These are phyloP conservation scores for Hermaeophaga mercurialis DNA, from an alignment of 2,888 invertebrate genomes.

Conservation along the genomic window DNA sequence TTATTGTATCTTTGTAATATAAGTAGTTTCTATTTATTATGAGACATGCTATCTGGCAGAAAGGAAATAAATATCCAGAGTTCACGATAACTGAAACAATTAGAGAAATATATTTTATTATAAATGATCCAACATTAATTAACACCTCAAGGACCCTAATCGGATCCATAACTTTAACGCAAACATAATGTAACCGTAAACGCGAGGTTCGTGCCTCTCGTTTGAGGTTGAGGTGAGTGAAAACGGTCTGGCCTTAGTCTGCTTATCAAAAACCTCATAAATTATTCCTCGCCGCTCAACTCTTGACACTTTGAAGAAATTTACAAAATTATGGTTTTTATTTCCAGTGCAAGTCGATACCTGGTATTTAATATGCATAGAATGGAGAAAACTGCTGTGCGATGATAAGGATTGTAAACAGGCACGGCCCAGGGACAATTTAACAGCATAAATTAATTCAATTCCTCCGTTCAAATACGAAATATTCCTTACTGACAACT, in stretches of 20 bases:
- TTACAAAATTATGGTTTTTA: constrained; percentile 20
- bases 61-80: too few species aligned
- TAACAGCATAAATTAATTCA: too few species aligned
- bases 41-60: too few species aligned
- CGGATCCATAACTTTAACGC: constrained; percentile 3
- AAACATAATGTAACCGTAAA: neutral
- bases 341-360: constrained; percentile 16
- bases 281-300: constrained; percentile 1
- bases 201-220: neutral
- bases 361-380: constrained; percentile 22
- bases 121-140: constrained; percentile 30
- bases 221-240: neutral
- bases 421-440: neutral
- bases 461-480: too few species aligned
- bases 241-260: neutral
- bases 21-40: too few species aligned
- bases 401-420: neutral
- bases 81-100: too few species aligned
- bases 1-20: too few species aligned
- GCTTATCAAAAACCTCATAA: constrained; percentile 14
- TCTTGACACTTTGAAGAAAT: constrained; percentile 6
- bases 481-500: too few species aligned
- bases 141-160: constrained; percentile 30
- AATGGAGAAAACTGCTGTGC: constrained; percentile 1
- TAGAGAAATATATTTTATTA: constrained; percentile 9